Evolutionary conservation across 2,888 invertebrate genomes (phyloP), one percentile per base, ranked within the genome.

Genomic region (Pyrrhia umbra): DNA sequence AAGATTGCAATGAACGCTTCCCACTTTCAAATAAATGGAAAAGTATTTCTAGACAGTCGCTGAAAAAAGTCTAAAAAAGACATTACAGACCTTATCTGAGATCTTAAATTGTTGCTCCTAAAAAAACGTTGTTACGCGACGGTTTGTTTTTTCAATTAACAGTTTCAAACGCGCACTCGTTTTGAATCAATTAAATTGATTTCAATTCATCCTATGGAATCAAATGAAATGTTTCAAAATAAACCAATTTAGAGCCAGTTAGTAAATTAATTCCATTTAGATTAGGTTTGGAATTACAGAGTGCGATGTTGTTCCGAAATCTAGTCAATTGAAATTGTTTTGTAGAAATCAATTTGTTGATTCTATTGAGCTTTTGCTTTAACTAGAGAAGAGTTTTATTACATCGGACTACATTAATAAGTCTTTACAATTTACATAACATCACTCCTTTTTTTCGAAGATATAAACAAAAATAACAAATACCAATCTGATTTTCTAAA

Each of bases 11-110:
- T 16, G 10, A 61, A 51, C 46, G 58, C 39, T 72, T 47, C 20
- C 30, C 43, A 56, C 43, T 60, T 60, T 57, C 56, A 71, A 67
- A 67, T 55, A 72, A 74, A 72, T 74, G 74, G 55, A 62, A 74
- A 62, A 49, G 34, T 45, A 64, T 42, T 56, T 75, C 45, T 46
- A 60, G 57, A 58, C 55, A 55, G n/a, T 46, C 43, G 10, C 18
- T 34, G 34, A 54, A 59, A 73, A 62, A n/a, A 30, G 25, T 15
- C 16, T 55, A 20, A 55, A 52, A 50, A 49, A 56, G 40, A 54
- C 56, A 34, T 62, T 50, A 30, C 23, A 15, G n/a, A 2, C 13
- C 2, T 54, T 71, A 70, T 66, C 62, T 61, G 18, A 27, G 34
- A 62, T 66, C 45, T 25, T 9, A 46, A 46, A 50, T 66, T 51